Evolutionary conservation across 2,797 vertebrate species (phyloP), one percentile per base, ranked within the genome.

Genomic region (Ispidina lecontei): DNA sequence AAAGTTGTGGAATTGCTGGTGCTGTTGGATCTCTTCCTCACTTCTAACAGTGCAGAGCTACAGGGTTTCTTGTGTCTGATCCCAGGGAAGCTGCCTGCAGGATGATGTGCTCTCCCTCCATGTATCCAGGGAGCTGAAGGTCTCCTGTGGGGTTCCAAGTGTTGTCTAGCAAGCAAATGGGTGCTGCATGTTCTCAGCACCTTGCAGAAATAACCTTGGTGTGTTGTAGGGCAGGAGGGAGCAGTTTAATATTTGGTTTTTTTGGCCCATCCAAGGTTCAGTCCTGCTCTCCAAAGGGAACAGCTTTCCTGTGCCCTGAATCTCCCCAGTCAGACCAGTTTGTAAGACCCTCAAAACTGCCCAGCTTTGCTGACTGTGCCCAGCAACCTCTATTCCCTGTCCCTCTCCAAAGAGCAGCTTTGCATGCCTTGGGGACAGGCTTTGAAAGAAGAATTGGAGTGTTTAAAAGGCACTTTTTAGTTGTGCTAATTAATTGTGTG

Each of bases 81-180:
- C 60, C 21, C 18, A 29, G 55, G 75, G 31, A 62, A 82, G 10
- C 33, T 56, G 13, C 74, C 21, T 52, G 51, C 18, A 65, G 65
- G 64, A 39, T 14, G 33, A 8, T 1, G 5, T 67, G 64, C 55
- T 83, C 14, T 6, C 20, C n/a, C 14, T 52, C 2, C 5, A 0
- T 7, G 2, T 22, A 12, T 16, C 15, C 54, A 49, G 37, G 60
- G 9, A 71, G 43, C 29, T 65, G 12, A 1, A 60, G n/a, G 13
- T 19, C 21, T 8, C 25, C 7, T 71, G 14, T 62, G 46, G 56
- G 28, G n/a, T 58, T 37, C 51, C 18, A 22, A 5, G 12, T 10
- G 15, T 76, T 59, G 17, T 51, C 29, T 41, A 56, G 59, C 22
- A 70, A 82, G 33, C 11, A 56, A 10, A 8, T 7, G 9, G 22